Base-by-base conservation (phyloP, 2,113 vertebrate species). In the Hyla sarda region DNA sequence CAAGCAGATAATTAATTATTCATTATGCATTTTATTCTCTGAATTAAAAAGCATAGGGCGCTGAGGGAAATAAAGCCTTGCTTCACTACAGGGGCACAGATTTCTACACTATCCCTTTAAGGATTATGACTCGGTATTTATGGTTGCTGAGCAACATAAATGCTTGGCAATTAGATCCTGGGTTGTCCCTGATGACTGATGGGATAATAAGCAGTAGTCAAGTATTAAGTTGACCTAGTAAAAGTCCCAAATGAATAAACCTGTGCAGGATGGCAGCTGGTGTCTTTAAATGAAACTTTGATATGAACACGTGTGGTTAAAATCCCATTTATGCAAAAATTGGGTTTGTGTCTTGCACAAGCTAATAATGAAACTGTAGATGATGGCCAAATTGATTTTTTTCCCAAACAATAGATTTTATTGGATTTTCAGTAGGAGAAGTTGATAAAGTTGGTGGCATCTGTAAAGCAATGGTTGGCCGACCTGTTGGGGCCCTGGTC, bases 1-100 rank as follows among this genome's bases (percentile, higher is more conserved):
- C 93, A 94, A 95, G 95, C 95, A 93, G 93, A 92, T 94, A 95
- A 95, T 95, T 95, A 95, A 95, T 95, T 95, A 95, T 95, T 95
- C 94, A 95, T 95, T 95, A 94, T 93, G 93, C 95, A 95, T 95
- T 95, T 95, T 95, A 95, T 94, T 95, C 95, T 94, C 93, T 92
- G 95, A 95, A 95, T 95, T 95, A 95, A 95, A 95, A 95, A 95
- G 95, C 94, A 95, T 93, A 90, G 94, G 94, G 94, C 92, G 94
- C 94, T 95, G 91, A 94, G 94, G 94, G 94, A 95, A 95, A 94
- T 93, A 94, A 93, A 94, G 93, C 93, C 54, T 92, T 92, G 92
- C 92, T 93, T 94, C 94, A 89, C 94, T 91, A 93, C 93, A 90
- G 94, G 94, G 94, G 94, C 92, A 91, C 91, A 92, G 93, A 95